These are phyloP conservation scores for Coreoperca whiteheadi DNA, from an alignment of 2,113 vertebrate genomes.

Conservation along the genomic window DNA sequence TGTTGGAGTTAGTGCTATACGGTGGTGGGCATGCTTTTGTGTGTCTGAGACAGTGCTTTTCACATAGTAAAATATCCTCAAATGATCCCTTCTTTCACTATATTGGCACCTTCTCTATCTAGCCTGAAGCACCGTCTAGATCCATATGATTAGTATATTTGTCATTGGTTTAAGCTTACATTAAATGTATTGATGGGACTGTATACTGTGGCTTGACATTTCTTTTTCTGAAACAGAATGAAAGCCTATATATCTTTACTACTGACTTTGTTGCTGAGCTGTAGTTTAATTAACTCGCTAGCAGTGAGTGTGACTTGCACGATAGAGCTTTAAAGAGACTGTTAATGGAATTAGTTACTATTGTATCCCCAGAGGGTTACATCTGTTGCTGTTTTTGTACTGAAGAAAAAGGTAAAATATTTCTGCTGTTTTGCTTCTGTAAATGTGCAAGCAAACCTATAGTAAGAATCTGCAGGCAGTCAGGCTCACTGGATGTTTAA, in stretches of 20 bases:
- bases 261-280: background rate
- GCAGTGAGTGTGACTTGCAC: background rate
- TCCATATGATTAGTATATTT: too few species aligned
- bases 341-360: slow-evolving; percentile 7
- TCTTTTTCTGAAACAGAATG: background rate
- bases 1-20: background rate
- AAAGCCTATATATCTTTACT: background rate
- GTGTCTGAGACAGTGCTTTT: background rate
- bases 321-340: background rate
- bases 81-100: background rate
- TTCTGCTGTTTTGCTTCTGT: background rate
- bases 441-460: background rate
- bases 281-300: background rate
- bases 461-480: background rate
- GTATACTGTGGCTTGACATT: background rate
- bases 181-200: background rate
- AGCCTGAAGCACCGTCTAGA: background rate
- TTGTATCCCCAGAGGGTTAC: slow-evolving; percentile 9
- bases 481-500: background rate
- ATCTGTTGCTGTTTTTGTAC: slow-evolving; percentile 16
- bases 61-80: slow-evolving; percentile 8
- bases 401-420: slow-evolving; percentile 17
- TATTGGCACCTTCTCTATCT: background rate
- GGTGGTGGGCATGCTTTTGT: background rate
- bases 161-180: background rate